Percentiles rank a stretch among this genome's conserved stretches.
These are phyloP conservation scores for Chiridota heheva DNA, from an alignment of 35 echinoderm and acorn worm species.

Conservation along the genomic window DNA sequence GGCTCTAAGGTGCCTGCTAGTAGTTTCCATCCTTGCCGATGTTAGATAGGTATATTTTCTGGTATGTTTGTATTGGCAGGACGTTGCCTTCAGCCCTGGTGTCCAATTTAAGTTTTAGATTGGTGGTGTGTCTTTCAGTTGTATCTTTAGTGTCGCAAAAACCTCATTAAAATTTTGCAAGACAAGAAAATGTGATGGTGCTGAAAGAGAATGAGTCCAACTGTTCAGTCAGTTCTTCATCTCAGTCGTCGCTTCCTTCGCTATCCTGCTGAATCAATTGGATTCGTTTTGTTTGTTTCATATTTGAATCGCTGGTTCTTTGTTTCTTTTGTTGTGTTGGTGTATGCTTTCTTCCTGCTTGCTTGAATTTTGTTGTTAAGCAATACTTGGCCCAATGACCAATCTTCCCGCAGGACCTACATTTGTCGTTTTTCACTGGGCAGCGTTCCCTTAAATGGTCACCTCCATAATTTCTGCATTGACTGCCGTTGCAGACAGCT, in stretches of 20 bases:
- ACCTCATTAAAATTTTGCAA: background rate
- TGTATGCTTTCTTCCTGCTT: background rate
- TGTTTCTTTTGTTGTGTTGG: background rate
- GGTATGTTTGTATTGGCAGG: background rate
- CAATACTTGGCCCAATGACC: constrained; percentile 16
- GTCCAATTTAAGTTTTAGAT: constrained; percentile 15
- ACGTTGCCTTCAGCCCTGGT: constrained; percentile 18
- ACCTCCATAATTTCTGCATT: constrained; percentile 40
- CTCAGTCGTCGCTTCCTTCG: background rate
- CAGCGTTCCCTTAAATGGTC: constrained; percentile 12
- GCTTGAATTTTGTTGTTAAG: constrained; percentile 21
- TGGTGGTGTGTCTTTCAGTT: constrained; percentile 4
- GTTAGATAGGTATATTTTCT: background rate
- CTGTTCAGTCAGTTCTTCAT: background rate
- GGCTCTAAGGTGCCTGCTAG: background rate
- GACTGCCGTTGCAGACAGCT: background rate
- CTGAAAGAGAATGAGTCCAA: constrained; percentile 16
- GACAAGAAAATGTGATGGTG: background rate
- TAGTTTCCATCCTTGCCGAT: background rate
- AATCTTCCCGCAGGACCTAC: constrained; percentile 1
- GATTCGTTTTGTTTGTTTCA: background rate
- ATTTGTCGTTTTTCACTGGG: background rate
- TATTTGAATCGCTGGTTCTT: background rate
- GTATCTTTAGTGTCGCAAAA: background rate
- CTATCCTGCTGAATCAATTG: background rate